These are phyloP conservation scores for Drosophila meridionalis DNA, from an alignment of 2,888 invertebrate species.

Conservation along the genomic window DNA sequence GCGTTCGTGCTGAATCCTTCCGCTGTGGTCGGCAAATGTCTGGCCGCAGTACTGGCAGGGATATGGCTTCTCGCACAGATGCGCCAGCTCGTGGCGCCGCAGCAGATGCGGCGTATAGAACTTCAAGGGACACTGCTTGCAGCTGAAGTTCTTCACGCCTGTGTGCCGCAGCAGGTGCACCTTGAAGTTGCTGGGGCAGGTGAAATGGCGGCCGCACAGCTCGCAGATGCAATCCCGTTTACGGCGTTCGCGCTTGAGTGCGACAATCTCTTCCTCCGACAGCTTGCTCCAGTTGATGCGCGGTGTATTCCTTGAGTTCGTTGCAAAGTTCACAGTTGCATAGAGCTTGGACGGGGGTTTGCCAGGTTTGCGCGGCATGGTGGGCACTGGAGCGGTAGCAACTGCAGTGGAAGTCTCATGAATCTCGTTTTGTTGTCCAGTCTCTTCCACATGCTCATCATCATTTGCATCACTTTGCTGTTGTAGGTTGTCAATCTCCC, in stretches of 20 bases:
- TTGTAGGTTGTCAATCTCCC: neutral
- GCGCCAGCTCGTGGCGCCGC: slow-evolving; percentile 58
- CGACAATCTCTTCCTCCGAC: slow-evolving; percentile 62
- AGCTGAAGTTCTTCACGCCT: slow-evolving; percentile 55
- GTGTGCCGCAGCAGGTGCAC: slow-evolving; percentile 67
- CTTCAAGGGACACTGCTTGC: slow-evolving; percentile 53
- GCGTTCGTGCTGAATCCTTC: slow-evolving; percentile 70
- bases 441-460: neutral
- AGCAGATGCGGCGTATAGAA: slow-evolving; percentile 68
- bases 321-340: slow-evolving; percentile 54
- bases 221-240: slow-evolving; percentile 72
- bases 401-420: neutral
- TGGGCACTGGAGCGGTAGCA: neutral
- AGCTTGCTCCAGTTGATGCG: slow-evolving; percentile 63
- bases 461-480: neutral
- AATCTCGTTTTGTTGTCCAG: neutral
- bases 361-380: neutral
- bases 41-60: slow-evolving; percentile 62
- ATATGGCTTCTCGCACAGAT: slow-evolving; percentile 55
- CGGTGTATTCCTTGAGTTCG: slow-evolving; percentile 40
- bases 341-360: slow-evolving; percentile 22
- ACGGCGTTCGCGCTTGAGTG: slow-evolving; percentile 64
- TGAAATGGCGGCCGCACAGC: slow-evolving; percentile 63
- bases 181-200: slow-evolving; percentile 72
- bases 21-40: slow-evolving; percentile 66